Evolutionary conservation across 1,140 invertebrate species (phyloP), one percentile per base, ranked within the genome.

Genomic region (Drosophila ficusphila): DNA sequence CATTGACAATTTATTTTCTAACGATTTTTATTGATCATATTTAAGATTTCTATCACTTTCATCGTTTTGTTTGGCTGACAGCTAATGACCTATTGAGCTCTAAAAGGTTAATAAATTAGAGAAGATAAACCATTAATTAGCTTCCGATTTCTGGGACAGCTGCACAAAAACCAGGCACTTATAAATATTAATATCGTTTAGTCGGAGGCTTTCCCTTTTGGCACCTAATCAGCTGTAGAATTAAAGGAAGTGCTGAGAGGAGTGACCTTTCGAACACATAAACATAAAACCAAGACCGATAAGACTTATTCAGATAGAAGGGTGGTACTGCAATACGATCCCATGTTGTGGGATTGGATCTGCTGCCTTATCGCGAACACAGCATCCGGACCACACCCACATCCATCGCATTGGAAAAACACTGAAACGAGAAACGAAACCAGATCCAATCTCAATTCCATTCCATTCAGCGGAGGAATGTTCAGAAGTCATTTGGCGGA

Each of bases 381-480:
- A 77, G 51, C 46, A 77, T 65, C 57, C 46, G 64, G 64, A 33
- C 76, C 73, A 65, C 78, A 72, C 74, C 74, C 60, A 7, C 39
- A 7, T 21, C 36, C 21, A n/a, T 38, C 23, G 34, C 23, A 19
- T n/a, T 18, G 14, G 25, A 61, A 25, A 39, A 39, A 39, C 8
- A 49, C 21, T 39, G 29, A 21, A 34, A 12, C 12, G 60, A 67
- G 29, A 21, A 34, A 12, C 12, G 60, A 67, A 67, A 67, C 46
- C 44, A 25, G 60, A 67, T 67, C 21, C 41, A 12, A 12, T 42
- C 27, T 12, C 49, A 41, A 41, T 25, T 12, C n/a, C n/a, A n/a
- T 21, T 12, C 5, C 4, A 23, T 38, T 36, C 12, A 19, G 5
- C 5, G 19, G 11, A 58, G 39, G 64, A 70, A 56, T 73, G 67